These are phyloP conservation scores for Ranitomeya variabilis DNA, from an alignment of 2,113 vertebrate genomes.

Conservation along the genomic window DNA sequence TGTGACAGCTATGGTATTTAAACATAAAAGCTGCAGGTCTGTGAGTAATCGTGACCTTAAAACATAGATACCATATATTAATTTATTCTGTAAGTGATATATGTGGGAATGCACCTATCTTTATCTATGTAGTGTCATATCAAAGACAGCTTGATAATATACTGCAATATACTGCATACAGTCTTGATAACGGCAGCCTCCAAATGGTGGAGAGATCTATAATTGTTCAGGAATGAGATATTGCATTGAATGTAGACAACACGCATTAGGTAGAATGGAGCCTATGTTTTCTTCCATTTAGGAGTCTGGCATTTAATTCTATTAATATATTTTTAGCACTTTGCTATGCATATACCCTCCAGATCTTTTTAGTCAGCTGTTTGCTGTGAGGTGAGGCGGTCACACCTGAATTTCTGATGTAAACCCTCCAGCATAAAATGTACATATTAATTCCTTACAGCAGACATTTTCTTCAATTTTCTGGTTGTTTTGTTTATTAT, in stretches of 20 bases:
- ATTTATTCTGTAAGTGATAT: neutral
- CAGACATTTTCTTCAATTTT: neutral
- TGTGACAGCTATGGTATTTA: neutral
- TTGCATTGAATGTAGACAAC: neutral
- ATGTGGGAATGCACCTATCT: neutral
- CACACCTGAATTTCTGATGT: constrained; percentile 50
- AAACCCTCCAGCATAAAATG: neutral
- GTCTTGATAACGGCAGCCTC: neutral
- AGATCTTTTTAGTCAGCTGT: neutral
- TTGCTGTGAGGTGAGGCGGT: constrained; percentile 41
- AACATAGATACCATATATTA: neutral
- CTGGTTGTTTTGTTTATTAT: neutral
- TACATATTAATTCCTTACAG: neutral
- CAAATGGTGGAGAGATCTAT: neutral
- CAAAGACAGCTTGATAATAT: neutral
- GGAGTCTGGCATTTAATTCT: too few species aligned
- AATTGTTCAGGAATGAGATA: neutral
- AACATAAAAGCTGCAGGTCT: neutral
- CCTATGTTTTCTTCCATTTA: neutral
- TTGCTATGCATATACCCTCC: neutral
- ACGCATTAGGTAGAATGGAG: neutral
- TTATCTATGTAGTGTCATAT: neutral
- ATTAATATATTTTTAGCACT: neutral
- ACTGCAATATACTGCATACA: neutral
- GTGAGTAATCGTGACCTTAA: constrained; percentile 15